Evolutionary conservation across 1,140 invertebrate genomes (phyloP).

Genomic region (Druon quercuslanigerum): DNA sequence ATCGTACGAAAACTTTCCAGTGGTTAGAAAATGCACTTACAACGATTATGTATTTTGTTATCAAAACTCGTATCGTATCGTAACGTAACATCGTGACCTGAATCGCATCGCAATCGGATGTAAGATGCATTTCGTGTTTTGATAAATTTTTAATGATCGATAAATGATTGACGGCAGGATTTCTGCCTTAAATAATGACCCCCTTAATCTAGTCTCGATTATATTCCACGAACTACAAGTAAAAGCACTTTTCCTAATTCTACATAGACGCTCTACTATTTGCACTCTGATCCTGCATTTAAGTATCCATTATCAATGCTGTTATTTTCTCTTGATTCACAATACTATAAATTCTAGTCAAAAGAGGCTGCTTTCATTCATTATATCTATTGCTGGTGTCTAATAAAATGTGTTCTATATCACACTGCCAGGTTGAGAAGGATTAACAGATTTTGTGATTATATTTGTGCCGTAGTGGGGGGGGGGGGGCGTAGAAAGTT

Average conservation of each 20-base stretch:
- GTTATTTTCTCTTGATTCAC: background rate
- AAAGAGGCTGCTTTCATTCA: too few relatives aligned
- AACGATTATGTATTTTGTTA: background rate
- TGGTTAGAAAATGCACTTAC: background rate
- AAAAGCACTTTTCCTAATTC: conserved; percentile 25
- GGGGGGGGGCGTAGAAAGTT: too few relatives aligned
- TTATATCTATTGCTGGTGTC: too few relatives aligned
- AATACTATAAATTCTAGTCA: too few relatives aligned
- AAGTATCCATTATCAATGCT: background rate
- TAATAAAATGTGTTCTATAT: too few relatives aligned
- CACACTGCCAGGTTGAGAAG: too few relatives aligned
- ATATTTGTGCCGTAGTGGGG: too few relatives aligned
- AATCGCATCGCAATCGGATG: conserved; percentile 2
- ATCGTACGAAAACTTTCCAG: background rate
- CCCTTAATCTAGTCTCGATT: conserved; percentile 24
- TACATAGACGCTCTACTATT: background rate
- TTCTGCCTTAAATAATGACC: conserved; percentile 12
- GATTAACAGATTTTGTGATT: too few relatives aligned
- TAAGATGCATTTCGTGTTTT: conserved; percentile 28
- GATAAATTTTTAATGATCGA: conserved; percentile 22
- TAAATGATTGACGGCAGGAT: conserved; percentile 1
- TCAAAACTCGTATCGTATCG: background rate
- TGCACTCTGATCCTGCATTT: background rate
- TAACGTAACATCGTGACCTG: background rate
- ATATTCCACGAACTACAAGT: conserved; percentile 10